A percentile compares a stretch with the other conserved stretches of the same genome.
Conservation (phyloP, 1,140 invertebrate genomes). For the Tetragnatha versicolor region DNA sequence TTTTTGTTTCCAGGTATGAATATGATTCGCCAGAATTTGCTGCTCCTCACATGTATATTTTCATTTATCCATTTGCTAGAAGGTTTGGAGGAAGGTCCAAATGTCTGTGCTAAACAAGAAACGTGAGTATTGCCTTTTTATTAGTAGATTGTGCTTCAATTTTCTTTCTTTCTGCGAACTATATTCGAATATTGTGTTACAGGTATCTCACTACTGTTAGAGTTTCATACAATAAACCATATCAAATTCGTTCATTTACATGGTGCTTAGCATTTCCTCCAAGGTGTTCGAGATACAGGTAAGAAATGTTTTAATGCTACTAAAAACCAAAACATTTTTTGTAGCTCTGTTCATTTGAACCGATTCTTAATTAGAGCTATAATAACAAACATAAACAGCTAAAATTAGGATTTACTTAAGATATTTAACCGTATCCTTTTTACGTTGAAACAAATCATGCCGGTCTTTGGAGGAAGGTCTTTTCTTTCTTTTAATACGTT, state of each 20-base stretch:
- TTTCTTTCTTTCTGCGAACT: no score
- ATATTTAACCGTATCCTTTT: no score
- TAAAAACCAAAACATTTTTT: no score
- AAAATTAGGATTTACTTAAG: no score
- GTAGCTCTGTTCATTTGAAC: no score
- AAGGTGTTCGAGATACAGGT: slow-evolving; percentile 82
- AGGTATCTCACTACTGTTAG: slow-evolving; percentile 77
- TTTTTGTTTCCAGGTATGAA: slow-evolving; percentile 35
- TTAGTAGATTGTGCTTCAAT: background rate
- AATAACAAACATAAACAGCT: no score
- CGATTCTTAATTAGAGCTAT: no score
- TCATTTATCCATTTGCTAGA: slow-evolving; percentile 4
- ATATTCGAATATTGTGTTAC: no score
- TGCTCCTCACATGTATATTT: slow-evolving; percentile 5
- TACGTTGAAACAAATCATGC: no score
- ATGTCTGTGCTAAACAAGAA: slow-evolving; percentile 69
- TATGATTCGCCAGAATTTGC: slow-evolving; percentile 2
- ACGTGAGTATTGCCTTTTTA: slow-evolving; percentile 64
- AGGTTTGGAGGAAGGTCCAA: slow-evolving; percentile 65
- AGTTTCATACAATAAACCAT: slow-evolving; percentile 79
- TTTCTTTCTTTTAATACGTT: no score
- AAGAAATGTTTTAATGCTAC: background rate
- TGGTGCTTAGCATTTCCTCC: slow-evolving; percentile 86
- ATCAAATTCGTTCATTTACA: slow-evolving; percentile 77
- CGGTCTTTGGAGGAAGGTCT: no score